Base-by-base conservation (phyloP, 2,797 vertebrate genomes). In the Lutjanus campechanus region DNA sequence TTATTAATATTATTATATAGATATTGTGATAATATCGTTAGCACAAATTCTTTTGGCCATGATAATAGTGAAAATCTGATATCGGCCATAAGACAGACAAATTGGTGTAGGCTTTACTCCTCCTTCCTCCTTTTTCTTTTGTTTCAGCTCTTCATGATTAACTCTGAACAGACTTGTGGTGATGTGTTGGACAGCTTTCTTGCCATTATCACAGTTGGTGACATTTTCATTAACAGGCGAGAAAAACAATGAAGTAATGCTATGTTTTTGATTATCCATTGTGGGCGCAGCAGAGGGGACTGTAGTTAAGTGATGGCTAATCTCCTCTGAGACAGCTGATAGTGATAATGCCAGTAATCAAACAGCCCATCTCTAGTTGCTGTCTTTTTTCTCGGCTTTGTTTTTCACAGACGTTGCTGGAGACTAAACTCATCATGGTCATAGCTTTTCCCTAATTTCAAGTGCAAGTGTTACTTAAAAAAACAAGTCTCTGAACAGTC, bases 201-300 rank as follows among this genome's bases (percentile, higher is more conserved):
- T 75, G 50, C 9, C 46, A 81, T 86, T 73, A 60, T 79, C 85
- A 67, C 71, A 81, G 67, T 20, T 63, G 61, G 76, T 84, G 76
- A 72, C 76, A 86, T 86, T 87, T 83, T 82, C 29, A 79, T 78
- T 46, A 81, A 66, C 29, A 72, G 36, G 11, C 11, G 11, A 58
- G 66, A 54, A 83, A 75, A 84, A 78, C 65, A 83, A 74, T 67
- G 41, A 69, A 67, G 17, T 65, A 54, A 69, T 68, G 69, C 17
- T 43, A 2, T 51, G 67, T 73, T 71, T 82, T 74, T 40, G 10
- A 19, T 66, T 19, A 43, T 13, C 10, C 40, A 15, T 56, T 70
- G 73, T 80, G 47, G 66, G 55, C 13, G 19, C 55, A 65, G 41
- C 68, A 50, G 58, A 41, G 60, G 65, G 8, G 43, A 8, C 54